Percentiles rank a stretch among this genome's conserved stretches.
phyloP scores from a whole-genome alignment of 2,113 vertebrate species.

The Albula glossodonta region DNA sequence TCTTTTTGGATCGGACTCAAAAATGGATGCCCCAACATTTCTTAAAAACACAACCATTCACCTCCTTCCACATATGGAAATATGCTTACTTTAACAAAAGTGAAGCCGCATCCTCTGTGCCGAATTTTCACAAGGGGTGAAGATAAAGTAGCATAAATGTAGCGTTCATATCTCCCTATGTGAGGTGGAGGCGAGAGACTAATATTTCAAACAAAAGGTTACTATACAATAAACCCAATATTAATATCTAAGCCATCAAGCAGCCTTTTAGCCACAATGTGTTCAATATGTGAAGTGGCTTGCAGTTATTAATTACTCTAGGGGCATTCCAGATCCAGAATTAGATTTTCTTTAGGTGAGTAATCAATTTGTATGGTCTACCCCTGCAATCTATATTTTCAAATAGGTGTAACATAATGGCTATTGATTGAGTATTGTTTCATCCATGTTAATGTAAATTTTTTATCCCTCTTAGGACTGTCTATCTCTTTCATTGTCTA shows the following conservation, averaged over 20 bases:
- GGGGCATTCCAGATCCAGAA: not conserved
- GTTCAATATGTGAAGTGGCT: not conserved
- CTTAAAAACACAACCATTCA: no score
- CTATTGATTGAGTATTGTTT: conserved; percentile 10
- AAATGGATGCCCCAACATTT: no score
- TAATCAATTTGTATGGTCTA: not conserved
- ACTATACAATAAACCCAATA: not conserved
- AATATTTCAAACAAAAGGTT: not conserved
- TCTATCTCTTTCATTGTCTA: not conserved
- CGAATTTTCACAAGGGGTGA: no score
- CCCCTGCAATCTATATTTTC: not conserved
- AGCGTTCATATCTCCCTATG: no score
- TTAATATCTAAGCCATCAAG: no score
- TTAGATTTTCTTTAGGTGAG: not conserved
- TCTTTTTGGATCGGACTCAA: no score
- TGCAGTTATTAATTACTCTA: not conserved
- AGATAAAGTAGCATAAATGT: no score
- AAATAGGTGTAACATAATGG: not conserved
- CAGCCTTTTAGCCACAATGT: not conserved
- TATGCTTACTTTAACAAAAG: no score
- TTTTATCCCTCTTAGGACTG: not conserved
- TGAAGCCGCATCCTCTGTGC: no score
- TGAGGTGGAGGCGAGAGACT: not conserved
- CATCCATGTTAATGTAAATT: not conserved
- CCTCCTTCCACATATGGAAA: no score